Conservation (phyloP, 2,888 invertebrate genomes). For the Apeira syringaria region DNA sequence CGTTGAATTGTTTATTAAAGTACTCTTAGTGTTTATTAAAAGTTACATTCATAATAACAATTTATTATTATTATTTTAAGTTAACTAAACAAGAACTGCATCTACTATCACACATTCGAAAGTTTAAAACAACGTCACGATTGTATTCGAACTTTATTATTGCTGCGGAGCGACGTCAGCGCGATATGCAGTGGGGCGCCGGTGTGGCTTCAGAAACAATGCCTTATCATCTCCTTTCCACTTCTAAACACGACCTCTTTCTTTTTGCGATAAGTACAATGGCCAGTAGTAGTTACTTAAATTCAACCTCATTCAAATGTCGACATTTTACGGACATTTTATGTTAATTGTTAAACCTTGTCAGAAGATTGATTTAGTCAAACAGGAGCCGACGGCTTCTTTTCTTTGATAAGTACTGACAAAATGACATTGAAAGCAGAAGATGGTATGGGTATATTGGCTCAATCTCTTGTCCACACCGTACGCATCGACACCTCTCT, state of each 20-base stretch:
- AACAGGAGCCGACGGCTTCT: too few relatives aligned
- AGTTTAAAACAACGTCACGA: constrained; percentile 83
- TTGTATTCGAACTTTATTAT: constrained; percentile 80
- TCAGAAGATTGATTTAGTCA: too few relatives aligned
- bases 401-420: too few relatives aligned
- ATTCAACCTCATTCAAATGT: too few relatives aligned
- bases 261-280: neutral
- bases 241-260: neutral
- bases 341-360: too few relatives aligned
- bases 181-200: constrained; percentile 19
- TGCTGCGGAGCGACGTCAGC: constrained; percentile 70
- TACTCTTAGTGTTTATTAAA: constrained; percentile 74
- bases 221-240: constrained; percentile 2
- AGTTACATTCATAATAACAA: constrained; percentile 82
- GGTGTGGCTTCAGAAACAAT: constrained; percentile 16
- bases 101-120: constrained; percentile 85
- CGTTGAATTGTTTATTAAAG: constrained; percentile 64
- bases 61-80: constrained; percentile 77
- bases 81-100: constrained; percentile 84
- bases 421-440: too few relatives aligned
- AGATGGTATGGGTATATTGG: too few relatives aligned
- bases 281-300: too few relatives aligned
- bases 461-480: too few relatives aligned
- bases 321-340: too few relatives aligned
- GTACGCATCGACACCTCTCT: constrained; percentile 14